A percentile compares a stretch with the other conserved stretches of the same genome.
These are phyloP conservation scores for Catagonus wagneri DNA, from an alignment of 2,113 vertebrate genomes.

Conservation along the genomic window DNA sequence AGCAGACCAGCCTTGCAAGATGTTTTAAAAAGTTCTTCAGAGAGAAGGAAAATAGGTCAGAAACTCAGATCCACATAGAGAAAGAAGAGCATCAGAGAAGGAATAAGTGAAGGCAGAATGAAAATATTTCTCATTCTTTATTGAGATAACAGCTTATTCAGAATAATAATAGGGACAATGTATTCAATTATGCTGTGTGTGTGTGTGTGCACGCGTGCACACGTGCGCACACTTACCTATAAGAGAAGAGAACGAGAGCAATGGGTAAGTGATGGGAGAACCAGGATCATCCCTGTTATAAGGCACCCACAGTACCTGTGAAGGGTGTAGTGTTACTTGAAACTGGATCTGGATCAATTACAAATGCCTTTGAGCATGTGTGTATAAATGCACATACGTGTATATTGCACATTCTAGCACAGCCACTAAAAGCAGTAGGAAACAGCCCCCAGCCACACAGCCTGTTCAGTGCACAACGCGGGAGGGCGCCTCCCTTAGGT, in stretches of 20 bases:
- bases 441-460: accelerated
- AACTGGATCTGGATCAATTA: background rate
- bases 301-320: accelerated
- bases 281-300: background rate
- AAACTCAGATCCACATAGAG: background rate
- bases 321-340: background rate
- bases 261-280: background rate
- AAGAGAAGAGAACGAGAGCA: background rate
- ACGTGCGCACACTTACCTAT: accelerated
- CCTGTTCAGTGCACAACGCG: accelerated
- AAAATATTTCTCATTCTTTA: background rate
- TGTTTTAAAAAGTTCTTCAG: background rate
- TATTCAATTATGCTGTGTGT: background rate
- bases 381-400: no score
- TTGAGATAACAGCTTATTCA: background rate
- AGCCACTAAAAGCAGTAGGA: no score
- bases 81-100: background rate
- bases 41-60: background rate
- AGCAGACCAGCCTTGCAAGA: background rate
- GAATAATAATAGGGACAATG: background rate
- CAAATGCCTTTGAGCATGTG: accelerated
- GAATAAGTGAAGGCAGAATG: background rate
- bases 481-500: background rate
- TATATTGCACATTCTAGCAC: background rate
- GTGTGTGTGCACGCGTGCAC: accelerated